Evolutionary conservation across 2,888 invertebrate genomes (phyloP), one percentile per base, ranked within the genome.

Genomic region (Pseudanteris insignis): DNA sequence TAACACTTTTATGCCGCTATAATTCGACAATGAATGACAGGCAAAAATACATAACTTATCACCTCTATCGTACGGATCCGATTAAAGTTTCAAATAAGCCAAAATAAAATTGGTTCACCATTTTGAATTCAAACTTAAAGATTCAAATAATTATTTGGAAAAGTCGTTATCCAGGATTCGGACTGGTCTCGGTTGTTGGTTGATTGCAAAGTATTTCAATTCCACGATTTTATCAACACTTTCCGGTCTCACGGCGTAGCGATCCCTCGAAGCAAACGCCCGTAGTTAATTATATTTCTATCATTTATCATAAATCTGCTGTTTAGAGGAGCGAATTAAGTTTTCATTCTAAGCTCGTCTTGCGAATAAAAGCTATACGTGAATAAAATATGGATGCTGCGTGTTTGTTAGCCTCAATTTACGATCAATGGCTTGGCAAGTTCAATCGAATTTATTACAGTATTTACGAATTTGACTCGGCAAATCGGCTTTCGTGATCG

Each of bases 361-460:
- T 33, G 14, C 12, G 37, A 54, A 54, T 40, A 38, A 44, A 54
- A 14, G 29, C 40, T 18, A 18, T 11, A 26, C 9, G 10, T n/a
- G 26, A 29, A 18, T 55, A 30, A 55, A 55, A 47, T 36, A 30
- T 47, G 24, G 25, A 40, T 24, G 28, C 18, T 10, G 15, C 33
- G 29, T 41, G 36, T 55, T 55, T 47, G 47, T 55, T 55, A 47
- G 46, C 55, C 41, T 41, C 40, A 40, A 55, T 55, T 47, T 47
- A 46, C 46, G 46, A 51, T 59, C 44, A 53, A 47, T 59, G 47
- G 18, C 53, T 41, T 47, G 41, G 51, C 51, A 59, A 40, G 38
- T 30, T n/a, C 34, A 24, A 41, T 47, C 30, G 38, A 46, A 59
- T 50, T 58, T 58, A 58, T 59, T 51, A 38, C 50, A 38, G 44